Percentiles rank a stretch among this genome's conserved stretches.
Conservation (phyloP, 2,797 vertebrate genomes). For the Distichodus sexfasciatus region DNA sequence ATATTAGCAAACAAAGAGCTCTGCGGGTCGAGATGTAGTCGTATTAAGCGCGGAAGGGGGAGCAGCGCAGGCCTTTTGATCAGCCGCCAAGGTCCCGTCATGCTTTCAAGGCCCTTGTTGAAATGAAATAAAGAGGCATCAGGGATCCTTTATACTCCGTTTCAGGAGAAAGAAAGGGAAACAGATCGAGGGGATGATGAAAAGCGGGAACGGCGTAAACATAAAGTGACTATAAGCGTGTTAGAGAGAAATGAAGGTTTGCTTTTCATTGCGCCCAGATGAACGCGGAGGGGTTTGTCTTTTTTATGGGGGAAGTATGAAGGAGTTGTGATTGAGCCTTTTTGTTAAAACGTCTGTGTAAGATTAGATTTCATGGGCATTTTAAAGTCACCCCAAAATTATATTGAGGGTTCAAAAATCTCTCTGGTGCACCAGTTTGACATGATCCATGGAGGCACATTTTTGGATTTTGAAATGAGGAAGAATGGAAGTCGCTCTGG, state of each 20-base stretch:
- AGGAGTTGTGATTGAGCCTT: conserved; percentile 1
- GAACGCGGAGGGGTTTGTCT: not conserved
- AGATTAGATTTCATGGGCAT: not conserved
- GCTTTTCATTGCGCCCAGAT: not conserved
- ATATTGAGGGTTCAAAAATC: not conserved
- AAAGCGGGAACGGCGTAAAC: conserved; percentile 21
- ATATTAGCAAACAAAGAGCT: conserved; percentile 42
- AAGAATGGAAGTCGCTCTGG: no score
- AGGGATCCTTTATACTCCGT: conserved; percentile 44
- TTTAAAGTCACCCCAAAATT: not conserved
- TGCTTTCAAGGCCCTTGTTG: conserved; percentile 43
- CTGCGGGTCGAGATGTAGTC: conserved; percentile 36
- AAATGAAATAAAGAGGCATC: conserved; percentile 50
- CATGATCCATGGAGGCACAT: no score
- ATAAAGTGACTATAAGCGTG: not conserved
- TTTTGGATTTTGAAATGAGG: no score
- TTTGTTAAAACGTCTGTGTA: not conserved
- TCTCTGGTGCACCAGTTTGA: no score
- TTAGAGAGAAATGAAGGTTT: not conserved
- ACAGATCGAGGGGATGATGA: conserved; percentile 19
- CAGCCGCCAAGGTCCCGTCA: conserved; percentile 35
- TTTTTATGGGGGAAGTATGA: not conserved
- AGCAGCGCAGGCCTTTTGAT: conserved; percentile 47
- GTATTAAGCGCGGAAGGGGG: conserved; percentile 39
- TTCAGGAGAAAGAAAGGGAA: conserved; percentile 13